Evolutionary conservation across 2,888 invertebrate genomes (phyloP).

Genomic region (Balanococcus diminutus): DNA sequence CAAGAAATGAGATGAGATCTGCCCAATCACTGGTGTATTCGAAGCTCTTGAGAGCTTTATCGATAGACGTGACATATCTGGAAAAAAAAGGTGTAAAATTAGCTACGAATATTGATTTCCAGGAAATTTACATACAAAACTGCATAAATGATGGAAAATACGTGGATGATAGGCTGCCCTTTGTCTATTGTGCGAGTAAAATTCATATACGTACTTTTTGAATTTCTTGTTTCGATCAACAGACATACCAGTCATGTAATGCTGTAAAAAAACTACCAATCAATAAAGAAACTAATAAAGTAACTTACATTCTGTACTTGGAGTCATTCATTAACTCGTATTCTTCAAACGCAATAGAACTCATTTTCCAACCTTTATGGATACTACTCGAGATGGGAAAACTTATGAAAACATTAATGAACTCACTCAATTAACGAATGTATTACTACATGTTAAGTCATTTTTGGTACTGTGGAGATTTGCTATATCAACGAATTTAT

Average conservation of each 20-base stretch:
- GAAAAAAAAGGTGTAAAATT: constrained; percentile 56
- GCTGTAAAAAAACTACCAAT: constrained; percentile 31
- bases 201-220: constrained; percentile 32
- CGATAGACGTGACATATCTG: constrained; percentile 76
- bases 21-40: constrained; percentile 96
- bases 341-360: constrained; percentile 72
- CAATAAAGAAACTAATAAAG: constrained; percentile 1
- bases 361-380: constrained; percentile 56
- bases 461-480: neutral
- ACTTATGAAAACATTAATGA: neutral
- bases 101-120: neutral
- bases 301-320: constrained; percentile 75
- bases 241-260: neutral
- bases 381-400: neutral
- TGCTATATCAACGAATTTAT: neutral
- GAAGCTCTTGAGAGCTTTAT: constrained; percentile 87
- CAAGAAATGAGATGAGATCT: constrained; percentile 86
- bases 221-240: constrained; percentile 40
- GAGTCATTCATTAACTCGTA: constrained; percentile 81
- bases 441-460: neutral
- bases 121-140: neutral
- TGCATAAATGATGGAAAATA: constrained; percentile 31
- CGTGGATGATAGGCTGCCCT: neutral
- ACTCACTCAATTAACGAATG: neutral
- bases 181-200: neutral